A percentile compares a stretch with the other conserved stretches of the same genome.
These are phyloP conservation scores for Phylloscopus trochilus DNA, from an alignment of 2,113 vertebrate genomes.

Conservation along the genomic window DNA sequence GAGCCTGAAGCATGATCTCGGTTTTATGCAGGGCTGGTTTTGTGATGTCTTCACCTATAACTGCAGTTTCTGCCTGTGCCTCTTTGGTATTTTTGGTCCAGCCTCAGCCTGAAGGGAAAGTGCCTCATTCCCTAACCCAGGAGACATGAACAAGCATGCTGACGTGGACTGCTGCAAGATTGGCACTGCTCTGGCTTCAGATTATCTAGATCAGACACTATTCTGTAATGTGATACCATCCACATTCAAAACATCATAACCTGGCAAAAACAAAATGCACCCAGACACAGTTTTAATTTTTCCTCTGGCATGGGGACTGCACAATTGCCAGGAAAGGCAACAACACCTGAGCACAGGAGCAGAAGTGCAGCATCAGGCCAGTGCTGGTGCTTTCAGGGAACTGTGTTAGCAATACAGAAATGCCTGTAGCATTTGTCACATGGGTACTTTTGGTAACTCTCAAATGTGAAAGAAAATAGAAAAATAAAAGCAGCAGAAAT, in stretches of 20 bases:
- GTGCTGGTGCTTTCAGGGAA: neutral
- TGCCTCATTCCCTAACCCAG: neutral
- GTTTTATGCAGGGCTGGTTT: neutral
- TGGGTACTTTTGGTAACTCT: neutral
- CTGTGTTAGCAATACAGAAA: neutral
- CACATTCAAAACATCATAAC: neutral
- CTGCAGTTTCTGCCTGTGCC: neutral
- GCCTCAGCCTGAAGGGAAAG: slow-evolving; percentile 29
- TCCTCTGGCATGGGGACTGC: neutral
- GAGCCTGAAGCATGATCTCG: neutral
- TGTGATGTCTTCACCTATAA: neutral
- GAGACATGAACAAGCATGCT: neutral
- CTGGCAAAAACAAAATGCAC: slow-evolving; percentile 3
- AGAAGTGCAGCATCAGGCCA: neutral
- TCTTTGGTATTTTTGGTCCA: neutral
- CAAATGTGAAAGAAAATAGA: neutral
- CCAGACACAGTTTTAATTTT: neutral
- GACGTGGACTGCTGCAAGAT: neutral
- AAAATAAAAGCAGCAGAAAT: neutral
- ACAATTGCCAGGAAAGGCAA: neutral
- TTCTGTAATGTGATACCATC: neutral
- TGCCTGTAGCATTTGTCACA: neutral
- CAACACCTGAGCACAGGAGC: neutral
- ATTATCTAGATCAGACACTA: neutral
- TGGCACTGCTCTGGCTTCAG: neutral